Evolutionary conservation across 1,140 invertebrate genomes (phyloP), one percentile per base, ranked within the genome.

Genomic region (Episyrphus balteatus): DNA sequence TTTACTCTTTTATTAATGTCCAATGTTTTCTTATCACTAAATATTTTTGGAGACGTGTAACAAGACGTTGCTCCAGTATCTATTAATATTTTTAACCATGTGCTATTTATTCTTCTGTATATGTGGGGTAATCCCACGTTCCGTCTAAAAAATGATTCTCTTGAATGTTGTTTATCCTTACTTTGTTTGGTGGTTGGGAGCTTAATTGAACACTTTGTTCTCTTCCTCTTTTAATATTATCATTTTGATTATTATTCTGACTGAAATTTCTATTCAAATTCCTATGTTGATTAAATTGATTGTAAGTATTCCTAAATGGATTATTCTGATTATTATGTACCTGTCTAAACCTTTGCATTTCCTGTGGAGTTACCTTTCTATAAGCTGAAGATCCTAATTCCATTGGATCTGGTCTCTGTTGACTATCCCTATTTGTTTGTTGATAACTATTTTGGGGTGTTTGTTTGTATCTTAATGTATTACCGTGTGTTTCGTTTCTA

Each of bases 141-240:
- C 26, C 14, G 40, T 26, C 42, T 41, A 36, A 26, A 37, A 34
- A 18, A 43, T 7, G 26, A 43, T 18, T 36, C 33, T 19, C 32
- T 44, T 42, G 31, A 26, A 26, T 21, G 21, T 36, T 30, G n/a
- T 42, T 47, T 39, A 12, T 48, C 44, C 36, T n/a, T 13, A 42
- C 17, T 14, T 42, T 42, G 8, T 26, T 9, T 9, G 17, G 14
- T 21, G 10, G 26, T 26, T 42, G 26, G 14, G 19, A 26, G 18
- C 10, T 42, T 14, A 14, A 26, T 42, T 42, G 7, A 13, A 26
- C 21, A 26, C 21, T 26, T 26, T 26, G 21, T 26, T 26, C 41
- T 19, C 17, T n/a, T 30, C n/a, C 19, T 12, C 7, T 9, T 42
- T 18, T 18, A 21, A 12, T 19, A 26, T 42, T 42, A 26, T 26